Evolutionary conservation across 2,888 invertebrate species (phyloP).

Genomic region (Ditylenchus weischeri): DNA sequence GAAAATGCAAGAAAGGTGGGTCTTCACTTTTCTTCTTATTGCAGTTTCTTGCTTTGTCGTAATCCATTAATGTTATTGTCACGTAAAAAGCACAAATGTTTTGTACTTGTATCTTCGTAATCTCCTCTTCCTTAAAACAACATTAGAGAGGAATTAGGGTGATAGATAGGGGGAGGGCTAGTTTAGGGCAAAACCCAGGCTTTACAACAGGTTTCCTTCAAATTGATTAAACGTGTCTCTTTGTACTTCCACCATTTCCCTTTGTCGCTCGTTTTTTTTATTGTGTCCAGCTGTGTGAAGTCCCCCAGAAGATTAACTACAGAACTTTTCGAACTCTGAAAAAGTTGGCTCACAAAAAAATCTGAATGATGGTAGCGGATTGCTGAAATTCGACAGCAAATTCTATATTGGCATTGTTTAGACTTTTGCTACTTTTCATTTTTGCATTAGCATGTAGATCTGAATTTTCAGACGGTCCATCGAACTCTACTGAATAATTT

Average conservation of each 20-base stretch:
- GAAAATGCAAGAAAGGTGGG: conserved; percentile 55
- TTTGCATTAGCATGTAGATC: no score
- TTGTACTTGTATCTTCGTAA: neutral
- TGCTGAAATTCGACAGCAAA: no score
- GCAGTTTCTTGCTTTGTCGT: conserved; percentile 12
- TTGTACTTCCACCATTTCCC: conserved; percentile 1
- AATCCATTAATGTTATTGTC: conserved; percentile 11
- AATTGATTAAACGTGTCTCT: no score
- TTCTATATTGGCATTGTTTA: no score
- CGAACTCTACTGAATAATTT: no score
- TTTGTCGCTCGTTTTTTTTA: conserved; percentile 5
- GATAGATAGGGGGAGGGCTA: neutral
- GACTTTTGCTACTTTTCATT: no score
- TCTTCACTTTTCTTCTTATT: neutral
- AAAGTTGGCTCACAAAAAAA: no score
- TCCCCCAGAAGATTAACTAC: neutral
- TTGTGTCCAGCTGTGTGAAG: neutral
- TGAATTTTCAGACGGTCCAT: no score
- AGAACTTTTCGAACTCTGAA: no score
- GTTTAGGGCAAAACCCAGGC: neutral
- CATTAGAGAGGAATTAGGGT: conserved; percentile 6
- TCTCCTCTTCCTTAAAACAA: neutral
- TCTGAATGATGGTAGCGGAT: no score
- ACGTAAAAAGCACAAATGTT: conserved; percentile 5
- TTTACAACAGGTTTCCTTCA: neutral